Conservation (phyloP, 2,113 vertebrate genomes). For the Pedionomus torquatus region DNA sequence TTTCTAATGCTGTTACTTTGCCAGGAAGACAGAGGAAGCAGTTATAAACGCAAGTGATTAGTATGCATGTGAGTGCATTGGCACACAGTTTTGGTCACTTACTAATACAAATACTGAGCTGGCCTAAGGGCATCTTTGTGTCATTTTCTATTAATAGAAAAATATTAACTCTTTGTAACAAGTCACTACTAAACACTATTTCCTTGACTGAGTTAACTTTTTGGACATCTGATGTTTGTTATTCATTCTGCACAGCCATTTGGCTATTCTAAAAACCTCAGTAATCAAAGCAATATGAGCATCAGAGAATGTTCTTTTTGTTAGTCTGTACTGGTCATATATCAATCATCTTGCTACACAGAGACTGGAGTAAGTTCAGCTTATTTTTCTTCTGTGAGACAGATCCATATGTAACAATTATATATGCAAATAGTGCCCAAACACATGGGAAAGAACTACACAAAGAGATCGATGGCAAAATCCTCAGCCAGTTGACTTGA, state of each 20-base stretch:
- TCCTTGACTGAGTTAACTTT: constrained; percentile 25
- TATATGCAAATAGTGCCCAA: constrained; percentile 30
- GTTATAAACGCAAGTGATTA: constrained; percentile 66
- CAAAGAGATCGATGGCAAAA: neutral
- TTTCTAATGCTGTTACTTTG: constrained; percentile 59
- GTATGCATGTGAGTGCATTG: neutral
- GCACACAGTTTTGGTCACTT: constrained; percentile 62
- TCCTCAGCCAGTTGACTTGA: neutral
- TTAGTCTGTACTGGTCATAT: constrained; percentile 29
- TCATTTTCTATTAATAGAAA: constrained; percentile 62
- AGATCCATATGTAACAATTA: constrained; percentile 35
- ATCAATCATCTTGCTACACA: constrained; percentile 8
- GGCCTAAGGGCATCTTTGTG: constrained; percentile 43
- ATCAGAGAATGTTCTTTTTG: constrained; percentile 39
- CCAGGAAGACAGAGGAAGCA: constrained; percentile 63
- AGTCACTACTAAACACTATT: constrained; percentile 57
- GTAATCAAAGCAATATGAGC: constrained; percentile 10
- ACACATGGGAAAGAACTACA: neutral
- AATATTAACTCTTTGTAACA: constrained; percentile 38
- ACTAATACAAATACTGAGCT: constrained; percentile 57
- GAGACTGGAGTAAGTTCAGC: neutral
- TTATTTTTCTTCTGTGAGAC: neutral
- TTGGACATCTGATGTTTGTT: constrained; percentile 56
- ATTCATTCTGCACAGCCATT: neutral
- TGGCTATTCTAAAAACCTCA: constrained; percentile 5